Conservation (phyloP, 2,113 vertebrate species). For the Seriola quinqueradiata region DNA sequence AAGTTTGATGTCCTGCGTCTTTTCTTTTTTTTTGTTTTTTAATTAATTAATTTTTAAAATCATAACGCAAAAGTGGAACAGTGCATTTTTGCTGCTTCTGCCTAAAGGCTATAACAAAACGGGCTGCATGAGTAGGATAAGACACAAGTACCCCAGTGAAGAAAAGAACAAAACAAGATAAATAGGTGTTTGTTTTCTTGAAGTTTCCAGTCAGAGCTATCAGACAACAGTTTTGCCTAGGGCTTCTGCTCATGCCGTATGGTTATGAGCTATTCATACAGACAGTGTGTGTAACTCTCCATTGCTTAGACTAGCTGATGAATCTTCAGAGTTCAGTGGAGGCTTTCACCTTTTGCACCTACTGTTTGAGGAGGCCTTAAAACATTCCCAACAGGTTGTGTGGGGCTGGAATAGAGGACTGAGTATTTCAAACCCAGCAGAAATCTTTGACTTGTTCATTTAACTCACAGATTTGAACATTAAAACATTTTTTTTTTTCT, state of each 20-base stretch:
- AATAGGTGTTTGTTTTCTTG: conserved; percentile 64
- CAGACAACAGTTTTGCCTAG: conserved; percentile 23
- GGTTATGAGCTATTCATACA: conserved; percentile 2
- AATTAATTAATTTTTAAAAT: not conserved
- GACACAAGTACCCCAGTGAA: conserved; percentile 29
- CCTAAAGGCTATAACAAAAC: not conserved
- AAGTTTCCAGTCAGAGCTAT: conserved; percentile 44
- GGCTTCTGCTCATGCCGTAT: not conserved
- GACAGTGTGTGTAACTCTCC: conserved; percentile 10
- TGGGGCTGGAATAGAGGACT: not conserved
- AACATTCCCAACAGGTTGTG: not conserved
- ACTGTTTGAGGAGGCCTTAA: not conserved
- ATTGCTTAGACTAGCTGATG: not conserved
- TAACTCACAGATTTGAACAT: not conserved
- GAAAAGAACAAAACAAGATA: conserved; percentile 59
- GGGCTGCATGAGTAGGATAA: not conserved
- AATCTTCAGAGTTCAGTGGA: conserved; percentile 4
- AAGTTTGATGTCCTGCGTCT: conserved; percentile 81
- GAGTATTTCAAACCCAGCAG: not conserved
- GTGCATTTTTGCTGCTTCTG: conserved; percentile 6
- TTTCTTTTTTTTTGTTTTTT: not conserved
- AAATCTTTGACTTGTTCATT: not conserved
- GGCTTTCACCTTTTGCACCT: not conserved
- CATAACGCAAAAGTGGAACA: not conserved
- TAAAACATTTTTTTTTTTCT: not conserved